These are phyloP conservation scores for Steinernema scapterisci DNA, from an alignment of 2,888 invertebrate species.

Conservation along the genomic window DNA sequence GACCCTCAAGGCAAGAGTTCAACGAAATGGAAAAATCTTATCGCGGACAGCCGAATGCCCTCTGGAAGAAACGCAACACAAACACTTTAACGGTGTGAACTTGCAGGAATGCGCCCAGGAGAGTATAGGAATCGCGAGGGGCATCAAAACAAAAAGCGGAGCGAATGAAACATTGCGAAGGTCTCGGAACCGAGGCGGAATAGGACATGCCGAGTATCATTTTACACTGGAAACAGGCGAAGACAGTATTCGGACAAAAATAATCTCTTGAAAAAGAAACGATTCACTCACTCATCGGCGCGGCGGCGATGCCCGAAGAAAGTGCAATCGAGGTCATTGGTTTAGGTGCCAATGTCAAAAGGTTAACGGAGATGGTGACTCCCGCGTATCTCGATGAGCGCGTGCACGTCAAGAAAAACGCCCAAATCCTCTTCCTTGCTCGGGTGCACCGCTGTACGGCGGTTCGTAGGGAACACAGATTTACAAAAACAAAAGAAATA, in stretches of 20 bases:
- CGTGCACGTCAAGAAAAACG: slow-evolving; percentile 17
- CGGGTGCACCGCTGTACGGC: neutral
- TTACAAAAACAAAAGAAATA: slow-evolving; percentile 30
- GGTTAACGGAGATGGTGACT: slow-evolving; percentile 32
- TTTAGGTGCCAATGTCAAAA: slow-evolving; percentile 32
- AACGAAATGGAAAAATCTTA: slow-evolving; percentile 30
- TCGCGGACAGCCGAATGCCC: neutral
- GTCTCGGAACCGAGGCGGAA: neutral
- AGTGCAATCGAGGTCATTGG: slow-evolving; percentile 32
- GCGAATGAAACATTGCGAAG: slow-evolving; percentile 10
- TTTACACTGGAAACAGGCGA: slow-evolving; percentile 10
- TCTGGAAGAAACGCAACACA: neutral
- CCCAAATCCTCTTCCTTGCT: slow-evolving; percentile 16
- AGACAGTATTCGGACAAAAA: slow-evolving; percentile 2
- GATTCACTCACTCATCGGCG: neutral
- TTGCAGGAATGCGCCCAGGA: neutral
- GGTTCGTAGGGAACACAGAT: slow-evolving; percentile 1
- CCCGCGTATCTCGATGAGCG: slow-evolving; percentile 10
- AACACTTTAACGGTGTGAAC: neutral
- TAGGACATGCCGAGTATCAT: slow-evolving; percentile 2
- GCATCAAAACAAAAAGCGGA: neutral
- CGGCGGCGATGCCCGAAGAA: slow-evolving; percentile 20
- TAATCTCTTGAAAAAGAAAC: slow-evolving; percentile 25
- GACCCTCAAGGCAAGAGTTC: slow-evolving; percentile 17
- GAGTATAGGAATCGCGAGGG: neutral